Base-by-base conservation (phyloP, 1,140 invertebrate genomes). In the Helicoverpa armigera region DNA sequence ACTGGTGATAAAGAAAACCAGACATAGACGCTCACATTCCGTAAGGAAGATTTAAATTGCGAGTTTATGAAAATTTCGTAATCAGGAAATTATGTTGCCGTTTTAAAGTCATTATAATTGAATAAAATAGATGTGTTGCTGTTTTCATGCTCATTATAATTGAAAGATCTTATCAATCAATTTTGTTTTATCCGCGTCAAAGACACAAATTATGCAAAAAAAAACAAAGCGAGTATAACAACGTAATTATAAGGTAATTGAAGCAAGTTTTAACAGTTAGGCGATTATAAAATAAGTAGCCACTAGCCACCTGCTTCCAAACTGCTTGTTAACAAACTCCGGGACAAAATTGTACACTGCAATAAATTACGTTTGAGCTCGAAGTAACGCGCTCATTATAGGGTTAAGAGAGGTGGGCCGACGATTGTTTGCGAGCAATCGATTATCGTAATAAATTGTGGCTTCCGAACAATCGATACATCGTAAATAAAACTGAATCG, bases 361-460 rank as follows among this genome's bases (percentile, higher is more conserved):
- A 11, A 7, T 58, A 16, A 18, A 7, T 16, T 31, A 61, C 23
- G 29, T 61, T 61, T 43, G 35, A 43, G 23, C 14, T 61, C 13
- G 5, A 31, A 23, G 23, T 29, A 58, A 58, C 23, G 12, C 23
- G 3, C 2, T 11, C 11, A 31, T 31, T 61, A 31, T 11, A 29
- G 23, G 58, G 58, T 31, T 61, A 12, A 29, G 13, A 31, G 23
- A 31, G 58, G 18, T 61, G 16, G 23, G 18, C n/a, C 14, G 4
- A n/a, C 23, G 56, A 29, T 61, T 61, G 58, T 61, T 31, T 5
- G 11, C 23, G 58, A 13, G 0, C 58, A 29, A 29, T 61, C 58
- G 58, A 61, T 61, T 61, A 61, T 12, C 18, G 58, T 61, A 43
- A 43, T 43, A 61, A 61, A 61, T 61, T 31, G 29, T 61, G 4